Evolutionary conservation across 2,113 vertebrate species (phyloP).

Genomic region (Cyprinodon variegatus): DNA sequence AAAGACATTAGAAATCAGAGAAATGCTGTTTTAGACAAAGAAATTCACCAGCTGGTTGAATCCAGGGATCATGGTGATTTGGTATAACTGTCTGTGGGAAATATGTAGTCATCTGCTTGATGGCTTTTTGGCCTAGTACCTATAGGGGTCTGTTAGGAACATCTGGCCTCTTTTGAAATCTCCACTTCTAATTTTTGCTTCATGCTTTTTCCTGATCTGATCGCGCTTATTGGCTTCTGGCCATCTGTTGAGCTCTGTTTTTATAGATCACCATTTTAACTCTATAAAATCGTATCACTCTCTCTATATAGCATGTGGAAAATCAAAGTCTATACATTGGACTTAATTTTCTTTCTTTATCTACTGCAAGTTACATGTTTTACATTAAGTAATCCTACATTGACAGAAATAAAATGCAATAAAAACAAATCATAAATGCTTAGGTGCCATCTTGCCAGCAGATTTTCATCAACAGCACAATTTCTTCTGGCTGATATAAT

Average conservation of each 20-base stretch:
- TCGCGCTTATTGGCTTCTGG: constrained; percentile 35
- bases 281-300: constrained; percentile 45
- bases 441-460: constrained; percentile 10
- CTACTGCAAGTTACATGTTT: constrained; percentile 11
- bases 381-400: background rate
- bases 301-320: constrained; percentile 23
- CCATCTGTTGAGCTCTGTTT: constrained; percentile 44
- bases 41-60: background rate
- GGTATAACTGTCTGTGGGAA: constrained; percentile 5
- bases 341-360: constrained; percentile 7
- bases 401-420: background rate
- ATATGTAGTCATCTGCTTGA: constrained; percentile 45
- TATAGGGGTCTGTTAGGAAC: constrained; percentile 43
- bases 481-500: constrained; percentile 17
- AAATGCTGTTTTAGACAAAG: background rate
- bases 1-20: background rate
- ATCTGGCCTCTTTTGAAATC: constrained; percentile 53
- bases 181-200: constrained; percentile 30
- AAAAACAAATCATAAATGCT: constrained; percentile 3
- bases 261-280: constrained; percentile 47
- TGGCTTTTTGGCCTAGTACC: constrained; percentile 27
- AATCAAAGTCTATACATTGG: constrained; percentile 18
- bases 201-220: constrained; percentile 23
- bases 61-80: background rate
- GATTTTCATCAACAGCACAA: constrained; percentile 31